Evolutionary conservation across 1,140 invertebrate species (phyloP).

Genomic region (Pseudobourletiella spinata): DNA sequence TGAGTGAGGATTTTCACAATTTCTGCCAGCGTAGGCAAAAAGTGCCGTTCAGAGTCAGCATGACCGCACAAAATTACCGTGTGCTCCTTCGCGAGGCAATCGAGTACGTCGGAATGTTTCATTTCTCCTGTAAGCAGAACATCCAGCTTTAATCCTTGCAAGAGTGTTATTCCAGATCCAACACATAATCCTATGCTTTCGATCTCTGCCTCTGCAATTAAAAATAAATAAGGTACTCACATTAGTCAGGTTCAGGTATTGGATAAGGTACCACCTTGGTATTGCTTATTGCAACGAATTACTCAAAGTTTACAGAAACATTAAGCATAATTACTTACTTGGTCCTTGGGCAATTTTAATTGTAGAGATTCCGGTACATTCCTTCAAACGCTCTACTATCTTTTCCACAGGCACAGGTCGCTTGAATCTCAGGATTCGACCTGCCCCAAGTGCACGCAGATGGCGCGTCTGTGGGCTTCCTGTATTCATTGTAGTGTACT

Average conservation of each 20-base stretch:
- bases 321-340: constrained; percentile 38
- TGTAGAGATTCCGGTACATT: constrained; percentile 54
- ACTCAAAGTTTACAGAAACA: no score
- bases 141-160: constrained; percentile 57
- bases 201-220: no score
- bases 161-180: constrained; percentile 64
- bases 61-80: constrained; percentile 89
- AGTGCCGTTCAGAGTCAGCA: constrained; percentile 87
- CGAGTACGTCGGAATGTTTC: constrained; percentile 90
- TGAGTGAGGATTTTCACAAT: constrained; percentile 44
- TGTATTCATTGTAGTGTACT: no score
- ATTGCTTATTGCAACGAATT: no score
- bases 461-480: no score
- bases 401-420: constrained; percentile 48
- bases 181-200: constrained; percentile 75
- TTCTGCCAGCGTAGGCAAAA: constrained; percentile 46
- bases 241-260: no score
- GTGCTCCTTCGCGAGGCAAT: constrained; percentile 63
- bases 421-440: constrained; percentile 36
- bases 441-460: constrained; percentile 11
- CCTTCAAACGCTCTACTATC: constrained; percentile 60
- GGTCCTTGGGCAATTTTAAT: constrained; percentile 61
- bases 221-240: no score
- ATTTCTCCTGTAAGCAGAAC: constrained; percentile 88
- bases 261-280: no score